Conservation (phyloP, 2,113 vertebrate species). For the Talpa occidentalis region DNA sequence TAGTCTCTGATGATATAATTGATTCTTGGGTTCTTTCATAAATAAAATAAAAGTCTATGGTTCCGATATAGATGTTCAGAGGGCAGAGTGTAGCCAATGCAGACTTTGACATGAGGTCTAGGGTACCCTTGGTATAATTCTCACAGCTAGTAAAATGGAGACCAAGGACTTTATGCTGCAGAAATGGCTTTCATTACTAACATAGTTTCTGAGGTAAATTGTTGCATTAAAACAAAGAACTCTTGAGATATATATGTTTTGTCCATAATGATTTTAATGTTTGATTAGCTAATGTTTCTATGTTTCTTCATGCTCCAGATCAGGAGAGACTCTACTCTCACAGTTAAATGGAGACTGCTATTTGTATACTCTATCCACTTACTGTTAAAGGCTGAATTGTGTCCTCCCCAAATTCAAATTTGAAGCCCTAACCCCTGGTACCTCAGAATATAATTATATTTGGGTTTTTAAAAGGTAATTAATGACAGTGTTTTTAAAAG, state of each 20-base stretch:
- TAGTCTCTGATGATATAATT: neutral
- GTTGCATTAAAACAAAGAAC: conserved; percentile 5
- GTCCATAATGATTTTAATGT: conserved; percentile 2
- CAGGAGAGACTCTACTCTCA: neutral
- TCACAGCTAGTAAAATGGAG: neutral
- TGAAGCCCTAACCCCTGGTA: neutral
- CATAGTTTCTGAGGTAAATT: neutral
- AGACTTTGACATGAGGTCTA: neutral
- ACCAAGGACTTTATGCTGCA: neutral
- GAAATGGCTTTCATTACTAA: conserved; percentile 29
- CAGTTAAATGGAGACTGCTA: neutral
- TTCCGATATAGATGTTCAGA: neutral
- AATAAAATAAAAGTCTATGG: neutral
- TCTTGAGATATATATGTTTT: neutral
- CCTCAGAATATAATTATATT: neutral
- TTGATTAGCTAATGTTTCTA: neutral
- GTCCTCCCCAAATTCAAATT: neutral
- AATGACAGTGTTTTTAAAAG: neutral
- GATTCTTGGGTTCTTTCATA: neutral
- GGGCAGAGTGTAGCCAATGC: neutral
- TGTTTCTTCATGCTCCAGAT: conserved; percentile 24
- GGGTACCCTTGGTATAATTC: neutral
- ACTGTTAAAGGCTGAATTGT: neutral
- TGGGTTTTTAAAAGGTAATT: neutral
- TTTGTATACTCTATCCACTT: neutral